A percentile compares a stretch with the other conserved stretches of the same genome.
Evolutionary conservation across 1,140 invertebrate genomes (phyloP).

Genomic region (Rhyacophila brunnea): DNA sequence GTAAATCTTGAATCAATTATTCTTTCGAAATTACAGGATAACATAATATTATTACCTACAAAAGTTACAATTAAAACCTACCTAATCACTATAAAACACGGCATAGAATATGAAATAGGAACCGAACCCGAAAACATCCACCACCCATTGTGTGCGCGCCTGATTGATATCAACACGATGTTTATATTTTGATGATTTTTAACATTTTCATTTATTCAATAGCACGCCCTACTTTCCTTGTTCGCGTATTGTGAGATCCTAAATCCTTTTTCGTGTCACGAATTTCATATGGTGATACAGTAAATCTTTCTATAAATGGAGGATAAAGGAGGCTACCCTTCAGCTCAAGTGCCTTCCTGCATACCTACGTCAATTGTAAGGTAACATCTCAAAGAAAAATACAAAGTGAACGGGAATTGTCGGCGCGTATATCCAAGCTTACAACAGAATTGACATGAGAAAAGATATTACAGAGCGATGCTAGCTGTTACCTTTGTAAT

Average conservation of each 20-base stretch:
- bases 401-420: slow-evolving; percentile 26
- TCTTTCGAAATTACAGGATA: too few relatives aligned
- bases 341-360: slow-evolving; percentile 8
- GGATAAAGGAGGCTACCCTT: slow-evolving; percentile 24
- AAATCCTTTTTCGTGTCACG: slow-evolving; percentile 35
- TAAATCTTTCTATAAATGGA: slow-evolving; percentile 34
- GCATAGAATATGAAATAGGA: too few relatives aligned
- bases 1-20: too few relatives aligned
- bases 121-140: too few relatives aligned
- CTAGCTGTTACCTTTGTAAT: too few relatives aligned
- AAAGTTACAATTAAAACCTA: too few relatives aligned
- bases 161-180: too few relatives aligned
- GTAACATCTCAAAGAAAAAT: slow-evolving; percentile 32
- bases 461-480: background rate
- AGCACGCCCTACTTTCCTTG: slow-evolving; percentile 6
- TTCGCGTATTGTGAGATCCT: slow-evolving; percentile 16
- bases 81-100: too few relatives aligned
- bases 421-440: background rate
- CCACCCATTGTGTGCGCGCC: too few relatives aligned
- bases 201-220: slow-evolving; percentile 14
- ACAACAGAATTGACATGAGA: slow-evolving; percentile 14
- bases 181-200: too few relatives aligned
- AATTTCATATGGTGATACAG: slow-evolving; percentile 36
- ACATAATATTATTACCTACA: too few relatives aligned
- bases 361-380: slow-evolving; percentile 32